phyloP scores from a whole-genome alignment of 2,888 invertebrate species.

The Oxycera nigricornis region DNA sequence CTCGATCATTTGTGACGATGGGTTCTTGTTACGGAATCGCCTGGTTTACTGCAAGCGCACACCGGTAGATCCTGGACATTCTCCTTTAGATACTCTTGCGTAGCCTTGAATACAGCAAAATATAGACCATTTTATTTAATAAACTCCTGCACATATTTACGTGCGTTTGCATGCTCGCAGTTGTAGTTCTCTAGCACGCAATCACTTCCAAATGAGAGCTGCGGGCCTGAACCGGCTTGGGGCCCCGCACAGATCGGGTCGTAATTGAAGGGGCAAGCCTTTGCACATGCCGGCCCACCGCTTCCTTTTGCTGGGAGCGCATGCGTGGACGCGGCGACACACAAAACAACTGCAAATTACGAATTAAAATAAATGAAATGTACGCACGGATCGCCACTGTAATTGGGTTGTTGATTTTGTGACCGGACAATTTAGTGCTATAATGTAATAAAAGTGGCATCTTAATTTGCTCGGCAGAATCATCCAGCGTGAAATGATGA shows the following conservation, averaged over 20 bases:
- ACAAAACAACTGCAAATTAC: conserved; percentile 14
- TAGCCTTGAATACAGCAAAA: conserved; percentile 50
- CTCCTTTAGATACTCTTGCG: conserved; percentile 55
- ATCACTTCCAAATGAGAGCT: conserved; percentile 56
- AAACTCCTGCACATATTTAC: conserved; percentile 51
- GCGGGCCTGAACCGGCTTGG: conserved; percentile 39
- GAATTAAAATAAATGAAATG: neutral
- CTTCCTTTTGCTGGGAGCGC: conserved; percentile 4
- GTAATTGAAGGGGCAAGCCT: conserved; percentile 53
- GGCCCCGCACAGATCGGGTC: conserved; percentile 55
- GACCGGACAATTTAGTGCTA: too few species aligned
- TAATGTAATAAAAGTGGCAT: neutral
- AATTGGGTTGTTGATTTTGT: neutral
- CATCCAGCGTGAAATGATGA: neutral
- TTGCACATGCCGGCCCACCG: neutral
- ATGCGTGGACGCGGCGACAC: neutral
- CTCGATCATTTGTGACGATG: too few species aligned
- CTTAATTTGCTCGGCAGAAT: neutral
- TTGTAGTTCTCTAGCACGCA: conserved; percentile 60
- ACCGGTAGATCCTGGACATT: conserved; percentile 58
- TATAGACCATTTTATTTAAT: neutral
- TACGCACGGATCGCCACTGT: neutral
- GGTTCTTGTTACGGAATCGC: too few species aligned
- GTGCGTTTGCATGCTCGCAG: conserved; percentile 57
- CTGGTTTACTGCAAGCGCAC: conserved; percentile 57